A percentile compares a stretch with the other conserved stretches of the same genome.
Evolutionary conservation across 1,140 invertebrate genomes (phyloP).

Genomic region (Samia ricini): DNA sequence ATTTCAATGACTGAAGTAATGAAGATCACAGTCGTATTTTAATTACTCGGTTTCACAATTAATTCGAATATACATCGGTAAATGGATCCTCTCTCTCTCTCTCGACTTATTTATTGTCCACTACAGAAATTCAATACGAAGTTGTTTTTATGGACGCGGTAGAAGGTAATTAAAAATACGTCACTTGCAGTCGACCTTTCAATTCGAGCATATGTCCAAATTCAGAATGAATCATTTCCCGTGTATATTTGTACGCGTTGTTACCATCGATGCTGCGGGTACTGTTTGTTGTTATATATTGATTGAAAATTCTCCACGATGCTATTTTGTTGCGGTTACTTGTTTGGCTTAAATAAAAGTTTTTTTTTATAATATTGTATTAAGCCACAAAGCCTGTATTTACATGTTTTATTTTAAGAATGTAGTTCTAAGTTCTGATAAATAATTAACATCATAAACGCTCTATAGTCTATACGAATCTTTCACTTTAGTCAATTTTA

Average conservation of each 20-base stretch:
- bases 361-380: background rate
- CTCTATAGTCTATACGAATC: too few species aligned
- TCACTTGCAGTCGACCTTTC: constrained; percentile 74
- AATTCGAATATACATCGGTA: constrained; percentile 24
- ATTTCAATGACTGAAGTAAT: constrained; percentile 11
- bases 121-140: constrained; percentile 71
- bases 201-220: constrained; percentile 74
- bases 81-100: constrained; percentile 29
- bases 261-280: constrained; percentile 35
- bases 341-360: background rate
- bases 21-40: constrained; percentile 21
- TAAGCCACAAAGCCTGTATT: too few species aligned
- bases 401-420: too few species aligned
- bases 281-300: constrained; percentile 53
- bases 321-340: constrained; percentile 15
- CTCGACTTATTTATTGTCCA: constrained; percentile 65
- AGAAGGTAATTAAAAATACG: constrained; percentile 75
- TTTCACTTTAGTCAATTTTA: too few species aligned
- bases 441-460: too few species aligned
- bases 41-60: constrained; percentile 25
- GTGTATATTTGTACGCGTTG: constrained; percentile 65
- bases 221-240: constrained; percentile 74
- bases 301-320: constrained; percentile 17
- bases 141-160: constrained; percentile 56
- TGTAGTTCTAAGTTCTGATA: too few species aligned